Evolutionary conservation across 2,113 vertebrate genomes (phyloP), one percentile per base, ranked within the genome.

Genomic region (Gallinago paraguaiae): DNA sequence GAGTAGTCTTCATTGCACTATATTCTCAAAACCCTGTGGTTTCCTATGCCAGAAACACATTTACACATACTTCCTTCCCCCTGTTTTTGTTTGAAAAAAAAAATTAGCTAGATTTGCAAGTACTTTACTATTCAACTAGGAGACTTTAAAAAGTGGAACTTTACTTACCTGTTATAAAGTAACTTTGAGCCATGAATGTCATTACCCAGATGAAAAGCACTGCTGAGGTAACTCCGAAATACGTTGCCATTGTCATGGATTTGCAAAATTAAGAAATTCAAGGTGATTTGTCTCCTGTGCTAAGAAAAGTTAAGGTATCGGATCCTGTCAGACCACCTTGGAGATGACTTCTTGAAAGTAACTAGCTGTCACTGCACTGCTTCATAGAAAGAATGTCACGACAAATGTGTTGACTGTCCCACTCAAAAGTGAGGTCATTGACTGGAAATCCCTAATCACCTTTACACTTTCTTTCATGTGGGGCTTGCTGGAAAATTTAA

Each of bases 401-500:
- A 74, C 27, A 87, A 93, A 57, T 2, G 60, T 11, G 10, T 39
- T 63, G 85, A 59, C 56, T 69, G 78, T 93, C 89, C 87, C 81
- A 41, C 72, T 80, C 35, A 56, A 53, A 95, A 91, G 92, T 86
- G 97, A 97, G 97, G 97, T 97, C 97, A 97, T 35, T 79, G 43
- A 92, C 72, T 81, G 98, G 98, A 98, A 98, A 98, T 97, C 96
- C 94, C 90, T 94, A 41, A 92, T 84, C 61, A 84, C 82, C 93
- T 92, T 54, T 79, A 91, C 88, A 68, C 75, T 96, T 59, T 70
- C 92, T 94, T 97, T 97, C 93, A 95, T 95, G 93, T 91, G 67
- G 89, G 37, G 63, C 28, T 57, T 92, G 84, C 91, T 98, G 98
- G 98, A 98, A 98, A 98, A 97, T 96, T 92, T 96, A 97, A 96